Conservation (phyloP, 2,113 vertebrate species). For the Psittacula cyanocephala region DNA sequence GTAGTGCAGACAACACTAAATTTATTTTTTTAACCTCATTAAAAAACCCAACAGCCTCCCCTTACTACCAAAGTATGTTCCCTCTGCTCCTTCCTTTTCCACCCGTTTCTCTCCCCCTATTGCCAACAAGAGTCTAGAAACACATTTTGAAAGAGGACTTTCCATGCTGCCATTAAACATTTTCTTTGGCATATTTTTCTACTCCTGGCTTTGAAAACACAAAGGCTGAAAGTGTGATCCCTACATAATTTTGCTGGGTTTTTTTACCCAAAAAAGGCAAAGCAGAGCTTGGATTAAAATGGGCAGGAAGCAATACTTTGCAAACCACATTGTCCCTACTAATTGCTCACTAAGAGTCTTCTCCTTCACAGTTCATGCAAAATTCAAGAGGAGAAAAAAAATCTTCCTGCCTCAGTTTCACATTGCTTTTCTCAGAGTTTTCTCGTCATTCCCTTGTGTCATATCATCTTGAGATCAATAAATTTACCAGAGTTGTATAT, state of each 20-base stretch:
- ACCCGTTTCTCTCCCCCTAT: fast-evolving
- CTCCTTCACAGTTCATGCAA: background rate
- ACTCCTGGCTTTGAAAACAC: background rate
- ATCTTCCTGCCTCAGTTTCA: background rate
- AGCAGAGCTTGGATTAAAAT: background rate
- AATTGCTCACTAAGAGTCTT: background rate
- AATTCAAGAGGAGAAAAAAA: background rate
- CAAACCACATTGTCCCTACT: background rate
- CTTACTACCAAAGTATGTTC: background rate
- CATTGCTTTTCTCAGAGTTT: background rate
- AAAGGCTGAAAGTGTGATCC: background rate
- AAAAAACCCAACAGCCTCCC: background rate
- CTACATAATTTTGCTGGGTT: background rate
- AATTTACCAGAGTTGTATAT: background rate
- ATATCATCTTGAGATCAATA: background rate
- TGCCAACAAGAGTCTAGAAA: background rate
- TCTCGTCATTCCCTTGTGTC: background rate
- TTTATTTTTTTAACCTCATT: background rate
- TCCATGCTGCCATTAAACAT: background rate
- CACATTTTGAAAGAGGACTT: background rate
- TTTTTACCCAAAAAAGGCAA: background rate
- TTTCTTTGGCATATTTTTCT: background rate
- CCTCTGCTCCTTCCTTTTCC: background rate
- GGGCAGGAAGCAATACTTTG: background rate
- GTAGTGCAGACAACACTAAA: background rate